Percentiles rank a stretch among this genome's conserved stretches.
These are phyloP conservation scores for Polydrusus tereticollis DNA, from an alignment of 2,888 invertebrate genomes.

Conservation along the genomic window DNA sequence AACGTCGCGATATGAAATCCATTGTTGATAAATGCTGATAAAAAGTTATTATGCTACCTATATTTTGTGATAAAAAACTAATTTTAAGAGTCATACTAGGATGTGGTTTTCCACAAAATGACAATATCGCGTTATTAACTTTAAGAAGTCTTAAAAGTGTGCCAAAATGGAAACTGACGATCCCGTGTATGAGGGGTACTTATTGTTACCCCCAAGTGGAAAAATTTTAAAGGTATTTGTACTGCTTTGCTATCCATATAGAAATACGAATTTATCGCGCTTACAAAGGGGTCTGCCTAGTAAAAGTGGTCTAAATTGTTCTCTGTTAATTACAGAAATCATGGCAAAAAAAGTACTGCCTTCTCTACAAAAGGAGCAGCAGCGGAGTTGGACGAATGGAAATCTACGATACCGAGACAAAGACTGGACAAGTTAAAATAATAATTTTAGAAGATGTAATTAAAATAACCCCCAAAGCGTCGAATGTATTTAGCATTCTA, in stretches of 20 bases:
- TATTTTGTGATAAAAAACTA: constrained; percentile 35
- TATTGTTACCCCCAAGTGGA: constrained; percentile 83
- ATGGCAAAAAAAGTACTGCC: constrained; percentile 84
- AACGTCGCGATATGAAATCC: constrained; percentile 18
- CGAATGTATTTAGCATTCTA: constrained; percentile 76
- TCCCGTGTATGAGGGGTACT: constrained; percentile 81
- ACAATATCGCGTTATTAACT: constrained; percentile 8
- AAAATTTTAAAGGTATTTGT: constrained; percentile 80
- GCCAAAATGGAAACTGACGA: constrained; percentile 79
- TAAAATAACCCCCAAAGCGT: constrained; percentile 78
- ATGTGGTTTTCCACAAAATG: constrained; percentile 35
- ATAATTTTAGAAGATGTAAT: constrained; percentile 90
- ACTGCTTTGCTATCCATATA: neutral
- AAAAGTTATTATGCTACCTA: constrained; percentile 32
- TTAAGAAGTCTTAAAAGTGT: constrained; percentile 16
- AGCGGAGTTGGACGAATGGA: constrained; percentile 89
- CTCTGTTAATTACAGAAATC: constrained; percentile 77
- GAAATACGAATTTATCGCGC: too few relatives aligned
- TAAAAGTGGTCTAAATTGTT: neutral
- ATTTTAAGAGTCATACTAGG: constrained; percentile 12
- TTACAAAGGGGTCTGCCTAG: too few relatives aligned
- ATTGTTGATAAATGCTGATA: constrained; percentile 32
- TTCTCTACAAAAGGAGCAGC: constrained; percentile 85
- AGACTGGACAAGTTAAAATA: constrained; percentile 70
- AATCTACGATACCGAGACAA: constrained; percentile 79